Percentiles rank a stretch among this genome's conserved stretches.
phyloP scores from a whole-genome alignment of 23 tunicate species.

The Diplosoma virens region DNA sequence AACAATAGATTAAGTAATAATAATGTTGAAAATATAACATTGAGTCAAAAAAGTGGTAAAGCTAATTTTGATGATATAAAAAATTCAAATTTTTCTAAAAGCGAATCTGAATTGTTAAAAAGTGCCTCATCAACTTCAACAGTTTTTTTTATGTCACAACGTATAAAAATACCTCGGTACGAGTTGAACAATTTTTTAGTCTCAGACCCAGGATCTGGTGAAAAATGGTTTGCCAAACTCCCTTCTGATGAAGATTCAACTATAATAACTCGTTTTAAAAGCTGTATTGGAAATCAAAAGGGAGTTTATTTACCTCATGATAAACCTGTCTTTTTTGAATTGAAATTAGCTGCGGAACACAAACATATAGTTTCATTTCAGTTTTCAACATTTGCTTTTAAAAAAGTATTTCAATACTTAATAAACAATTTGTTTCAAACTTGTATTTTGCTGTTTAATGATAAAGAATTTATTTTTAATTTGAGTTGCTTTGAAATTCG shows the following conservation, averaged over 20 bases:
- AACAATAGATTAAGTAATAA: no score
- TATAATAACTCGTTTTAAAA: not conserved
- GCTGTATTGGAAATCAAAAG: not conserved
- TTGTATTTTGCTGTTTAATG: constrained; percentile 6
- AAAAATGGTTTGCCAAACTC: constrained; percentile 18
- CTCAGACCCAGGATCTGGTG: constrained; percentile 34
- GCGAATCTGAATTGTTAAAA: not conserved
- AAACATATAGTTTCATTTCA: not conserved
- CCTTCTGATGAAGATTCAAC: not conserved
- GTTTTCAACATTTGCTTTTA: not conserved
- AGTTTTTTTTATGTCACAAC: not conserved
- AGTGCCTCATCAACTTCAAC: not conserved
- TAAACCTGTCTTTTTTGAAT: not conserved
- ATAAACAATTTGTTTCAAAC: not conserved
- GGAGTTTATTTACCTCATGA: constrained; percentile 43
- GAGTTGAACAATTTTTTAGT: constrained; percentile 2
- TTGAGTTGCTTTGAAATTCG: constrained; percentile 38
- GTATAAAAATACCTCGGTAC: not conserved
- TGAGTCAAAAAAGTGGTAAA: no score
- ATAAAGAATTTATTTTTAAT: constrained; percentile 7
- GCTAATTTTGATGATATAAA: no score
- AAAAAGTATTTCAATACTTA: not conserved
- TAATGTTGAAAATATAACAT: no score
- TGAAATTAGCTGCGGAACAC: not conserved
- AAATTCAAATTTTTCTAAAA: not conserved